Conservation (phyloP, 1,140 invertebrate species). For the Pachyrhynchus sulphureomaculatus region DNA sequence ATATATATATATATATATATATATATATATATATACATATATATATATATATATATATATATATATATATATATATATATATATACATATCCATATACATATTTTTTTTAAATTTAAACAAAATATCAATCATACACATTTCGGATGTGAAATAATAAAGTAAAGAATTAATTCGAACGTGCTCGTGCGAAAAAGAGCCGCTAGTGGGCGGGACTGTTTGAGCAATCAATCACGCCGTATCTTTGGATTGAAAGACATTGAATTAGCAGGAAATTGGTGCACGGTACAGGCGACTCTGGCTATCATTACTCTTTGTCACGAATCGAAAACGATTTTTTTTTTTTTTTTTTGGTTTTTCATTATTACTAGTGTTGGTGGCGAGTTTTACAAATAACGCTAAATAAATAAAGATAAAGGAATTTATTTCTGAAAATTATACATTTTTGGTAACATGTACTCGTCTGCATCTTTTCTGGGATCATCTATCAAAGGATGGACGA, state of each 20-base stretch:
- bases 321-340: slow-evolving; percentile 12
- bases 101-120: neutral
- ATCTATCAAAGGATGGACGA: no score
- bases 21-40: slow-evolving; percentile 14
- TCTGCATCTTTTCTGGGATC: no score
- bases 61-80: slow-evolving; percentile 16
- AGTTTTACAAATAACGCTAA: neutral
- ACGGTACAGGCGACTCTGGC: slow-evolving; percentile 37
- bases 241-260: slow-evolving; percentile 51
- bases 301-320: slow-evolving; percentile 47
- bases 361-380: neutral
- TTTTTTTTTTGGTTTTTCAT: slow-evolving; percentile 1
- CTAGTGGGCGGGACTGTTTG: slow-evolving; percentile 32
- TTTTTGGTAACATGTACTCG: no score
- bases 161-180: slow-evolving; percentile 14
- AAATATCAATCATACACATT: no score
- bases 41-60: slow-evolving; percentile 16
- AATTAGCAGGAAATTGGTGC: slow-evolving; percentile 51
- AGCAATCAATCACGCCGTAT: slow-evolving; percentile 49
- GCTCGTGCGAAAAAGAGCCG: slow-evolving; percentile 23
- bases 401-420: no score
- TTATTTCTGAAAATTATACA: no score
- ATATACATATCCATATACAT: slow-evolving; percentile 9
- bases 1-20: slow-evolving; percentile 4
- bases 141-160: no score